Evolutionary conservation across 2,888 invertebrate species (phyloP).

Genomic region (Electrophaes corylata): DNA sequence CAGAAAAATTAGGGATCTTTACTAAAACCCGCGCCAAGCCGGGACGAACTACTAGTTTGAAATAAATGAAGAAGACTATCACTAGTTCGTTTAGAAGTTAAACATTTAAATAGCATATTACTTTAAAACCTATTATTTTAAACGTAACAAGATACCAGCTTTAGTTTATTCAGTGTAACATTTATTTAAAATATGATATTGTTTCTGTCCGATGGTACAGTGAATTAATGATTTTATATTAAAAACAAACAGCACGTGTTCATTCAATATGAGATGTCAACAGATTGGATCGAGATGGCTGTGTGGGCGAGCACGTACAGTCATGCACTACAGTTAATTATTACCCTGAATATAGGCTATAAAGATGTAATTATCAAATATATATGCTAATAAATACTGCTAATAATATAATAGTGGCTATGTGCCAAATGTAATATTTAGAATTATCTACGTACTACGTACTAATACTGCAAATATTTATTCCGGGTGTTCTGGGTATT

Average conservation of each 20-base stretch:
- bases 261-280: conserved; percentile 70
- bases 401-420: no score
- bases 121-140: conserved; percentile 6
- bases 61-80: not conserved
- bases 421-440: no score
- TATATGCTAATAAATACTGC: no score
- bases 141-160: conserved; percentile 1
- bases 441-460: no score
- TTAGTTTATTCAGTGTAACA: conserved; percentile 16
- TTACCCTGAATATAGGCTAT: no score
- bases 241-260: conserved; percentile 71
- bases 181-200: conserved; percentile 32
- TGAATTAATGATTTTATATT: conserved; percentile 51
- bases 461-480: no score
- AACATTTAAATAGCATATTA: conserved; percentile 6
- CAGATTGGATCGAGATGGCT: conserved; percentile 58
- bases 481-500: no score
- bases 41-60: no score
- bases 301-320: conserved; percentile 60
- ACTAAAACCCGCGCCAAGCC: no score
- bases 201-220: conserved; percentile 34
- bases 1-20: no score
- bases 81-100: not conserved
- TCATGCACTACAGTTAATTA: conserved; percentile 41
- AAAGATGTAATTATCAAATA: no score